Evolutionary conservation across 2,113 vertebrate genomes (phyloP).

Genomic region (Acanthisitta chloris): DNA sequence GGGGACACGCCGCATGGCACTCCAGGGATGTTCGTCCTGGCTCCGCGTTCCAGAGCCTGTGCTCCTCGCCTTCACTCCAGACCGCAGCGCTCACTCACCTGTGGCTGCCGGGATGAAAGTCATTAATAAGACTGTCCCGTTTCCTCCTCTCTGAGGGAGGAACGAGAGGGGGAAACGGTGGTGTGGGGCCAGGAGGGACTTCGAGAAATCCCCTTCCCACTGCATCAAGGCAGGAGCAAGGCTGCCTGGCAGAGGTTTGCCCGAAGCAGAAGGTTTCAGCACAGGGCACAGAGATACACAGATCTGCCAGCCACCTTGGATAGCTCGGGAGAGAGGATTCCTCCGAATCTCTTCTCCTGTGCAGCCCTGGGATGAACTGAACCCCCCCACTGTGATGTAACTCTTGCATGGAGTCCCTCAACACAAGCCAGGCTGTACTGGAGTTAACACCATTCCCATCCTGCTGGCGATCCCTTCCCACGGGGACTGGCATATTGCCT

Average conservation of each 20-base stretch:
- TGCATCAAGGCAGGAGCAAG: neutral
- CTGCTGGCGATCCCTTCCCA: neutral
- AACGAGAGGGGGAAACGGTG: neutral
- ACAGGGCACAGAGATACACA: fast-evolving
- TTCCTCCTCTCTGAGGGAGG: neutral
- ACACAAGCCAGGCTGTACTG: neutral
- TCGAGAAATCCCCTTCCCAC: fast-evolving
- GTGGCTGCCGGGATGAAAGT: neutral
- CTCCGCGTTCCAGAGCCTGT: fast-evolving
- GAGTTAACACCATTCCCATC: neutral
- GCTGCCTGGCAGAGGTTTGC: neutral
- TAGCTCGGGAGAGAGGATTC: neutral
- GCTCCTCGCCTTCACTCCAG: neutral
- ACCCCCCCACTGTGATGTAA: fast-evolving
- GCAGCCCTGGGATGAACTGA: neutral
- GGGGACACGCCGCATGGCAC: fast-evolving
- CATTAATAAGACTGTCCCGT: neutral
- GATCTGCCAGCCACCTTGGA: no score
- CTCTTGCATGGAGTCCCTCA: neutral
- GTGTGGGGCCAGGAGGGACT: neutral
- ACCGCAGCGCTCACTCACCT: fast-evolving
- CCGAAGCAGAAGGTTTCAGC: neutral
- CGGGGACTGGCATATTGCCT: fast-evolving
- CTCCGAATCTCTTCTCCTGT: neutral
- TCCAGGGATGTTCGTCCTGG: fast-evolving